Percentiles rank a stretch among this genome's conserved stretches.
Evolutionary conservation across 2,888 invertebrate species (phyloP).

Genomic region (Pinctada fucata): DNA sequence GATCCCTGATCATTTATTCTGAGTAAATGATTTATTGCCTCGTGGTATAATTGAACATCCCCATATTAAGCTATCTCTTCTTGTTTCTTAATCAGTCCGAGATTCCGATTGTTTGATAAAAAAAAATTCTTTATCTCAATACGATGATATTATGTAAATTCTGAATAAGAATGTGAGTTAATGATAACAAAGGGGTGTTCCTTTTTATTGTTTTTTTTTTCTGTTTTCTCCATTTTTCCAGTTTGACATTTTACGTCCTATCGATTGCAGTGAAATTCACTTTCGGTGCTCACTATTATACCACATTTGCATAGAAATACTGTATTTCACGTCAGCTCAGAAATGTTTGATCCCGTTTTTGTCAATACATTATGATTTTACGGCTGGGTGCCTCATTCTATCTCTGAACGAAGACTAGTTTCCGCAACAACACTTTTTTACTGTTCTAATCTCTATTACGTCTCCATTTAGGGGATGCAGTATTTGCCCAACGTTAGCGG

Average conservation of each 20-base stretch:
- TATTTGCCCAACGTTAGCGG: neutral
- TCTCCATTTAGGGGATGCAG: neutral
- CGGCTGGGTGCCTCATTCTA: neutral
- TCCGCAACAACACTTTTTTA: neutral
- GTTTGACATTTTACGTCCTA: neutral
- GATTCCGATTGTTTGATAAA: too few species aligned
- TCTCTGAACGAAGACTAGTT: neutral
- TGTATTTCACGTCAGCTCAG: neutral
- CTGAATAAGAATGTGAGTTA: too few species aligned
- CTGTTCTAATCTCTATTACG: neutral
- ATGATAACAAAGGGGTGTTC: too few species aligned
- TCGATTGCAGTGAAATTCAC: neutral
- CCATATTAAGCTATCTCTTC: too few species aligned
- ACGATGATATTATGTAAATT: too few species aligned
- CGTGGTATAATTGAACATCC: too few species aligned
- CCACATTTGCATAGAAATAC: neutral
- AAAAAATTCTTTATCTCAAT: too few species aligned
- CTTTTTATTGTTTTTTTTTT: too few species aligned
- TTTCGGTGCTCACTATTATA: neutral
- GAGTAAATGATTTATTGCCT: too few species aligned
- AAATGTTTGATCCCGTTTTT: neutral
- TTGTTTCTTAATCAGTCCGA: too few species aligned
- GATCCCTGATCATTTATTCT: too few species aligned
- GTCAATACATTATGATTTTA: conserved; percentile 2
- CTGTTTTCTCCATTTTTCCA: neutral